Conservation (phyloP, 1,140 invertebrate genomes). For the Neodiprion pinetum region DNA sequence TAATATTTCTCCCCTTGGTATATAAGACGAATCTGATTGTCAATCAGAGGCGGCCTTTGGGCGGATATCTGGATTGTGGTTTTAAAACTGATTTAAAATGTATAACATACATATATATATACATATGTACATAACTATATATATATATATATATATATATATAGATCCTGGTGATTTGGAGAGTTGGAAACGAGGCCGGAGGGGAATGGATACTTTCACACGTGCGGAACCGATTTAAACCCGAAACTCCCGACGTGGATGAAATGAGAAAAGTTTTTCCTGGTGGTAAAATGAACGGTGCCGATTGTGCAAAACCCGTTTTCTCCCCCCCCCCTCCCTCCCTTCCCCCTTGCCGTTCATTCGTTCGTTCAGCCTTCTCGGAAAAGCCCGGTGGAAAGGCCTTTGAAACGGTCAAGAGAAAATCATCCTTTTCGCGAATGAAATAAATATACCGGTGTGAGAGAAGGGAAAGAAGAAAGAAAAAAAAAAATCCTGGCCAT, state of each 20-base stretch:
- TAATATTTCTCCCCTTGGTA: no score
- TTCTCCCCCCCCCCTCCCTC: neutral
- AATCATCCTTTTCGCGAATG: neutral
- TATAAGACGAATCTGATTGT: no score
- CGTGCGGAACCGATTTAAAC: neutral
- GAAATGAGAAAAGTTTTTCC: neutral
- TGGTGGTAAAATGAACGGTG: neutral
- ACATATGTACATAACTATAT: no score
- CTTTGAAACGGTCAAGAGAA: neutral
- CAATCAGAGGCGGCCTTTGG: no score
- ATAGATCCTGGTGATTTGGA: no score
- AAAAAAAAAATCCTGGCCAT: no score
- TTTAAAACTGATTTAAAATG: constrained; percentile 1
- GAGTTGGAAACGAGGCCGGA: neutral
- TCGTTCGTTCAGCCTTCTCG: no score
- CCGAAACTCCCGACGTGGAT: neutral
- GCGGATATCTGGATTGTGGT: neutral
- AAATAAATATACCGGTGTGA: no score
- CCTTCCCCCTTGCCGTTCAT: neutral
- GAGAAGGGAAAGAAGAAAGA: no score
- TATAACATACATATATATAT: no score
- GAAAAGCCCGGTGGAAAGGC: no score
- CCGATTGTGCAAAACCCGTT: neutral
- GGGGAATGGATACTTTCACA: neutral
- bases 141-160: no score